Conservation (phyloP, 1,140 invertebrate genomes). For the Achatina immaculata region DNA sequence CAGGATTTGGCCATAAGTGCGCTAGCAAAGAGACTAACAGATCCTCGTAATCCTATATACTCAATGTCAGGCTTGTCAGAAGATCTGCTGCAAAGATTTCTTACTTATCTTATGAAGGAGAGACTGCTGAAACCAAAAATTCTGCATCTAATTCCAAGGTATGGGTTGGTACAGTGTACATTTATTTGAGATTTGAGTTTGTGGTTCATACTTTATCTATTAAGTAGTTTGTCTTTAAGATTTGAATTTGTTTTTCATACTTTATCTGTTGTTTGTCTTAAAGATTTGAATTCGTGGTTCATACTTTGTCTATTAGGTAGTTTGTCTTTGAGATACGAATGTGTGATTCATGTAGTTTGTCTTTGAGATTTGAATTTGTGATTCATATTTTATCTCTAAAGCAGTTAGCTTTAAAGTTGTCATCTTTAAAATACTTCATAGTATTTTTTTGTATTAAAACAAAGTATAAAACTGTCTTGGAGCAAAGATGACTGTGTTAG, state of each 20-base stretch:
- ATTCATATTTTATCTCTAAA: too few relatives aligned
- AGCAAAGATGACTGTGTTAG: too few relatives aligned
- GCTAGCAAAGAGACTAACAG: slow-evolving; percentile 51
- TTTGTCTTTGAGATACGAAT: too few relatives aligned
- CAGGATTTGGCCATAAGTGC: slow-evolving; percentile 30
- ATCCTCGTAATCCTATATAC: slow-evolving; percentile 52
- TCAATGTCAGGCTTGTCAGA: slow-evolving; percentile 58
- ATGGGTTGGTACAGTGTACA: not conserved
- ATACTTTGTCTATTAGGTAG: too few relatives aligned
- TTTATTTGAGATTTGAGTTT: not conserved
- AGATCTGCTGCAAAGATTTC: slow-evolving; percentile 55
- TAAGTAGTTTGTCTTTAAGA: too few relatives aligned
- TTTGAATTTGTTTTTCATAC: too few relatives aligned
- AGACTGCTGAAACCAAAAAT: slow-evolving; percentile 60
- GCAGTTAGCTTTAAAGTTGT: too few relatives aligned
- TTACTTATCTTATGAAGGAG: slow-evolving; percentile 59
- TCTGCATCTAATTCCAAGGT: slow-evolving; percentile 46
- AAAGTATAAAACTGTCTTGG: too few relatives aligned
- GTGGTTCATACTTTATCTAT: too few relatives aligned
- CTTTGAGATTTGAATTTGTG: not conserved
- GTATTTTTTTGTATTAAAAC: too few relatives aligned
- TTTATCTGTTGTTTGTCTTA: not conserved
- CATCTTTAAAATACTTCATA: too few relatives aligned
- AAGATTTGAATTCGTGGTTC: not conserved
- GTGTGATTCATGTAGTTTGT: not conserved